Percentiles rank a stretch among this genome's conserved stretches.
Conservation (phyloP, 2,888 invertebrate genomes). For the Sminthurinus aureus region DNA sequence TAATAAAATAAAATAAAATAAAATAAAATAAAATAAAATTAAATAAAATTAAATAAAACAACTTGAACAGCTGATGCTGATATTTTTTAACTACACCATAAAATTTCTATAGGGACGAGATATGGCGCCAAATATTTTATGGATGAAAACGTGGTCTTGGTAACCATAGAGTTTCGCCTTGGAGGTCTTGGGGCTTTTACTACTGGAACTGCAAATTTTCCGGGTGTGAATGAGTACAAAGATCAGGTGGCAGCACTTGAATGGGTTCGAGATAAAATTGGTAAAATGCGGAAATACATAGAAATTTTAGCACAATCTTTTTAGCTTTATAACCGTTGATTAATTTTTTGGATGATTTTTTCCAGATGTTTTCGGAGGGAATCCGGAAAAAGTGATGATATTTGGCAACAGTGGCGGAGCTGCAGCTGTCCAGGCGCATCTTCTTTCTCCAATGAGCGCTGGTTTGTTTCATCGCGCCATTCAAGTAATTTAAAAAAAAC, state of each 20-base stretch:
- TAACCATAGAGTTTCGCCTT: conserved; percentile 35
- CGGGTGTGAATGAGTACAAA: conserved; percentile 25
- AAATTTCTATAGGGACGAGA: no score
- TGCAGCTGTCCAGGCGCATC: conserved; percentile 25
- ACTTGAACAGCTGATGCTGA: no score
- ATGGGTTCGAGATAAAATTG: conserved; percentile 42
- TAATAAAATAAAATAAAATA: no score
- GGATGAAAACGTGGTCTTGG: conserved; percentile 34
- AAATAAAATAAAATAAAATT: no score
- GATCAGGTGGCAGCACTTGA: conserved; percentile 35
- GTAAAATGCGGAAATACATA: neutral
- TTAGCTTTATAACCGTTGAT: no score
- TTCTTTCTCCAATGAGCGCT: conserved; percentile 41
- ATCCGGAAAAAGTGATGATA: conserved; percentile 28
- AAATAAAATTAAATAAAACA: no score
- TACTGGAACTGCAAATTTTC: conserved; percentile 21
- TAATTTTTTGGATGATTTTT: no score
- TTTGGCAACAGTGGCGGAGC: conserved; percentile 43
- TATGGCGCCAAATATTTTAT: conserved; percentile 39
- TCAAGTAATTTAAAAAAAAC: no score
- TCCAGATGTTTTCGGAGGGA: neutral
- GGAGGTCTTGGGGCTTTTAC: conserved; percentile 30
- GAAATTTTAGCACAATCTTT: no score
- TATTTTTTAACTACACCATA: no score
- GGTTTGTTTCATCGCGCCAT: conserved; percentile 12